Evolutionary conservation across 2,797 vertebrate genomes (phyloP), one percentile per base, ranked within the genome.

Genomic region (Silurus lanzhouensis): DNA sequence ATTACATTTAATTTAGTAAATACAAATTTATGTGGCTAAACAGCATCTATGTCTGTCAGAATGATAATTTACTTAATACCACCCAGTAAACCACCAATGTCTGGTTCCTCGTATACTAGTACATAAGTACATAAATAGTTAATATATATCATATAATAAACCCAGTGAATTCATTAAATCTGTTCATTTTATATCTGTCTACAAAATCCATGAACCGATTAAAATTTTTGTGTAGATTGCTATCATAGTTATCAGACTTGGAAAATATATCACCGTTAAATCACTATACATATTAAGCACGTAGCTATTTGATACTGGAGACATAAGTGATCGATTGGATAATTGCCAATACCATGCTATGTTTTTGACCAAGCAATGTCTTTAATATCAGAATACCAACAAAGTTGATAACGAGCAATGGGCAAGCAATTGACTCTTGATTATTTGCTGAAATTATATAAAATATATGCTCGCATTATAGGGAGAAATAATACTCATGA

Each of bases 81-180:
- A 83, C 61, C 72, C 44, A 79, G 19, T 14, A 79, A 77, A 44
- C 58, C 76, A 61, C 78, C 38, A 72, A 72, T 83, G 31, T 55
- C 52, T 66, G 64, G 38, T 84, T 66, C 31, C n/a, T 63, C 77
- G 52, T 66, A 72, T 74, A 77, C 20, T 82, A 77, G 48, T 25
- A 58, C 85, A 81, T 38, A 70, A 52, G 48, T 52, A 52, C 48
- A 52, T 52, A 10, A 7, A 52, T 52, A 52, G 6, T 7, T 52
- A 52, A 52, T 52, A 52, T 52, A 52, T 52, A 52, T 52, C 48
- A 52, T 52, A 52, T 52, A 52, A 82, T 61, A 70, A 75, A 76
- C 83, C 84, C 77, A 85, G 82, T 86, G 87, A 79, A 86, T 88
- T 83, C 80, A 70, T 83, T 48, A 58, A 86, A 80, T 87, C 48